Conservation (phyloP, 2,888 invertebrate genomes). For the Operophtera brumata region DNA sequence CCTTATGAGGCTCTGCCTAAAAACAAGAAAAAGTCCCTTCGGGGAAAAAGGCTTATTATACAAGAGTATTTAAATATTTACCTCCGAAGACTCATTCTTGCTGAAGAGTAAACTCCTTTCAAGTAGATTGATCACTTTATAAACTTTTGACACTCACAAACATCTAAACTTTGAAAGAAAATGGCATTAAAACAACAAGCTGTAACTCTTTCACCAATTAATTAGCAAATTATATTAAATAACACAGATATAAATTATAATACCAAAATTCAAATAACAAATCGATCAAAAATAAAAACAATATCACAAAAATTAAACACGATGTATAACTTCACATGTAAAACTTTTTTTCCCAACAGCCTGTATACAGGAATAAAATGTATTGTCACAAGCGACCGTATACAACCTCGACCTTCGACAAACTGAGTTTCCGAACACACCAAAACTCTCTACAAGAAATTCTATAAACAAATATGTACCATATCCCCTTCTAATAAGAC, state of each 20-base stretch:
- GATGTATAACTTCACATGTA: neutral
- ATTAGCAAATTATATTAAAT: too few species aligned
- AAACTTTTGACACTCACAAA: neutral
- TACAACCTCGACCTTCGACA: conserved; percentile 39
- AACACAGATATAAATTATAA: neutral
- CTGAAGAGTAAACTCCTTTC: neutral
- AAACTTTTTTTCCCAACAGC: conserved; percentile 11
- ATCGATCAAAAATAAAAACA: neutral
- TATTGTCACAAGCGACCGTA: conserved; percentile 26
- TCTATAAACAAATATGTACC: conserved; percentile 6
- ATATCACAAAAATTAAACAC: neutral
- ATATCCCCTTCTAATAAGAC: neutral
- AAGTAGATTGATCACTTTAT: conserved; percentile 4
- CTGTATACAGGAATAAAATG: conserved; percentile 21
- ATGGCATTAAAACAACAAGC: neutral
- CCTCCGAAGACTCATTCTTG: conserved; percentile 44
- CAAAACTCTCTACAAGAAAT: conserved; percentile 13
- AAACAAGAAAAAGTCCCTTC: too few species aligned
- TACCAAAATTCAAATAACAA: neutral
- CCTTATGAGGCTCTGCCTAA: too few species aligned
- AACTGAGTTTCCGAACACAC: conserved; percentile 38
- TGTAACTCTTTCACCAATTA: too few species aligned
- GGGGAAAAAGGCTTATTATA: too few species aligned
- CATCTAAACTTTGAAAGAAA: neutral
- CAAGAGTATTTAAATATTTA: conserved; percentile 21